Conservation (phyloP, 2,113 vertebrate genomes). For the Lanius collurio region DNA sequence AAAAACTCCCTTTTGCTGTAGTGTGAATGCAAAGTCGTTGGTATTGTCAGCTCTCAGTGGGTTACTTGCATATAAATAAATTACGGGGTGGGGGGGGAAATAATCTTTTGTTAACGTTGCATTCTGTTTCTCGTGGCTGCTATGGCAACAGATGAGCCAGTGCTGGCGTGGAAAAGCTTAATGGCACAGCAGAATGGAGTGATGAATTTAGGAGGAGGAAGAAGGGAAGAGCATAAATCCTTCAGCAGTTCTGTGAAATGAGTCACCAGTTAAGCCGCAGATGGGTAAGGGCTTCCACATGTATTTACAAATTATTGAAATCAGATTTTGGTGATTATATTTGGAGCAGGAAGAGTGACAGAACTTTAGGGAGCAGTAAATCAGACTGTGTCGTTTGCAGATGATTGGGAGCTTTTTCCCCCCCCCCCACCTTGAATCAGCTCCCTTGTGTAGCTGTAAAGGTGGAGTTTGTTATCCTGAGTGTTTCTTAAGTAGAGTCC, state of each 20-base stretch:
- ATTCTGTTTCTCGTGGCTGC: constrained; percentile 40
- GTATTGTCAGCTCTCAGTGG: constrained; percentile 12
- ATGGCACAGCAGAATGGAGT: neutral
- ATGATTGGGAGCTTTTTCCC: neutral
- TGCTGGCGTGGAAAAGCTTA: neutral
- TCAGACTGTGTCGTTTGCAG: neutral
- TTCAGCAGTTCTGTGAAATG: neutral
- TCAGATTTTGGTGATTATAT: neutral
- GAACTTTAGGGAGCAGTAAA: neutral
- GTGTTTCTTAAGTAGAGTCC: neutral
- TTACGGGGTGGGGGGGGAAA: neutral
- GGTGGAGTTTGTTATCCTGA: neutral
- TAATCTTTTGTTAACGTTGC: constrained; percentile 26
- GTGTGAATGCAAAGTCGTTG: neutral
- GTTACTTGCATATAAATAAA: constrained; percentile 55
- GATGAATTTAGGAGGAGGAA: neutral
- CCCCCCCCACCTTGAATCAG: neutral
- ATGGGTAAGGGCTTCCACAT: neutral
- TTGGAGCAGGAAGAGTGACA: neutral
- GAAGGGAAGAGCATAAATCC: neutral
- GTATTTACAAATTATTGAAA: neutral
- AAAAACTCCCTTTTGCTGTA: neutral
- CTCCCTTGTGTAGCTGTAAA: neutral
- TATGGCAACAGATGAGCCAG: constrained; percentile 49
- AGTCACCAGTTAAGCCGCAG: neutral